Percentiles rank a stretch among this genome's conserved stretches.
phyloP scores from a whole-genome alignment of 2,888 invertebrate species.

The Orgyia antiqua region DNA sequence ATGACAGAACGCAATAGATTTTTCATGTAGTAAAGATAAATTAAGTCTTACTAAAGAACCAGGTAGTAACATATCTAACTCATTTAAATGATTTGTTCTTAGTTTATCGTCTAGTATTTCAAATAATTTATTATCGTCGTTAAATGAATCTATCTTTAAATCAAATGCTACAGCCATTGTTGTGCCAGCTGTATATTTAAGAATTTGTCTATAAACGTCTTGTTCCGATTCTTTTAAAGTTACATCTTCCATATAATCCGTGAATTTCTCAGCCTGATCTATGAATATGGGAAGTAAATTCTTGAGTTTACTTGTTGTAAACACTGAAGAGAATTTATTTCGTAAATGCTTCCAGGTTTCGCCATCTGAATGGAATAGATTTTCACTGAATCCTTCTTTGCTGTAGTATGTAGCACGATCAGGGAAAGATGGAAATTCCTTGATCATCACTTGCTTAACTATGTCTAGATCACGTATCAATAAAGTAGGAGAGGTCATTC shows the following conservation, averaged over 20 bases:
- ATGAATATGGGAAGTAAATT: constrained; percentile 30
- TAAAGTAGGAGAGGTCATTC: constrained; percentile 37
- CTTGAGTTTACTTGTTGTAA: constrained; percentile 42
- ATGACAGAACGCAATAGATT: constrained; percentile 23
- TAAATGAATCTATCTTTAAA: constrained; percentile 25
- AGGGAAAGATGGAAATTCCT: constrained; percentile 42
- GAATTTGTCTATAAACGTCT: constrained; percentile 22
- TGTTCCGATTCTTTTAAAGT: constrained; percentile 17
- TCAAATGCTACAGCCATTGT: constrained; percentile 27
- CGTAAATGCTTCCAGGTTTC: constrained; percentile 37
- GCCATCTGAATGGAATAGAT: constrained; percentile 39
- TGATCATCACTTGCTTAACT: constrained; percentile 41
- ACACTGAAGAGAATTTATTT: constrained; percentile 37
- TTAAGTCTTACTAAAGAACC: constrained; percentile 23
- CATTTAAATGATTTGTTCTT: constrained; percentile 22
- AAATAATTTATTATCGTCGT: constrained; percentile 19
- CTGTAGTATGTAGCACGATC: constrained; percentile 39
- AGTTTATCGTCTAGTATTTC: constrained; percentile 21
- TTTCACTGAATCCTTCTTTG: constrained; percentile 35
- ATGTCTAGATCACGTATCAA: constrained; percentile 44
- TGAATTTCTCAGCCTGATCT: constrained; percentile 31
- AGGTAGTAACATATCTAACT: constrained; percentile 33
- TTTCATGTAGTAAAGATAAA: constrained; percentile 22
- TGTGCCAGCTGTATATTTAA: constrained; percentile 29
- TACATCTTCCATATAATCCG: constrained; percentile 27